Evolutionary conservation across 2,888 invertebrate species (phyloP).

Genomic region (Thereva unica): DNA sequence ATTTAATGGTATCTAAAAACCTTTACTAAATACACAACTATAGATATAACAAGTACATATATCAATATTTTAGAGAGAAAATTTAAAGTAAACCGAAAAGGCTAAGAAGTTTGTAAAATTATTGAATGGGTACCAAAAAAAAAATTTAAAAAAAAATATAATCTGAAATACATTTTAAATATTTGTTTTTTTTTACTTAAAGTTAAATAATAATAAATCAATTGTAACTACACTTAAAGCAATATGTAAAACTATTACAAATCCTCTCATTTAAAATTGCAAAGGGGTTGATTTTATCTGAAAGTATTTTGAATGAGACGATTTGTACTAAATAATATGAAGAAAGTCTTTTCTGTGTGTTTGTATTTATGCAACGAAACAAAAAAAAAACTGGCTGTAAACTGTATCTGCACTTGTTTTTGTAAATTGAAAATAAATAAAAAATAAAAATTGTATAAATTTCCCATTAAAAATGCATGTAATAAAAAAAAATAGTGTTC

Average conservation of each 20-base stretch:
- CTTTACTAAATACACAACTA: too few species aligned
- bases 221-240: conserved; percentile 33
- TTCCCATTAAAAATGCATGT: too few species aligned
- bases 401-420: too few species aligned
- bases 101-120: conserved; percentile 8
- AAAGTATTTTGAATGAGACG: conserved; percentile 31
- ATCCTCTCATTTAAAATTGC: conserved; percentile 34
- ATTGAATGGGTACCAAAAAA: not conserved
- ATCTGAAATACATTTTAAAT: conserved; percentile 34
- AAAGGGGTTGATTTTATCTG: not conserved
- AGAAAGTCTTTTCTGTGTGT: too few species aligned
- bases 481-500: too few species aligned
- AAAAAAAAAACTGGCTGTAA: too few species aligned
- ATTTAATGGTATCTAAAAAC: too few species aligned
- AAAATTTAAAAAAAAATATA: not conserved
- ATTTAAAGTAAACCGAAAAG: not conserved
- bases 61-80: too few species aligned
- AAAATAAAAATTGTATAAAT: too few species aligned
- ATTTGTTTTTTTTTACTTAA: not conserved
- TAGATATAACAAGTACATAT: too few species aligned
- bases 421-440: too few species aligned
- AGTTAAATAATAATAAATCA: conserved; percentile 8
- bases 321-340: conserved; percentile 12
- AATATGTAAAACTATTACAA: conserved; percentile 18
- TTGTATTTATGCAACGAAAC: too few species aligned